A percentile compares a stretch with the other conserved stretches of the same genome.
Evolutionary conservation across 2,797 vertebrate genomes (phyloP).

Genomic region (Prionace glauca): DNA sequence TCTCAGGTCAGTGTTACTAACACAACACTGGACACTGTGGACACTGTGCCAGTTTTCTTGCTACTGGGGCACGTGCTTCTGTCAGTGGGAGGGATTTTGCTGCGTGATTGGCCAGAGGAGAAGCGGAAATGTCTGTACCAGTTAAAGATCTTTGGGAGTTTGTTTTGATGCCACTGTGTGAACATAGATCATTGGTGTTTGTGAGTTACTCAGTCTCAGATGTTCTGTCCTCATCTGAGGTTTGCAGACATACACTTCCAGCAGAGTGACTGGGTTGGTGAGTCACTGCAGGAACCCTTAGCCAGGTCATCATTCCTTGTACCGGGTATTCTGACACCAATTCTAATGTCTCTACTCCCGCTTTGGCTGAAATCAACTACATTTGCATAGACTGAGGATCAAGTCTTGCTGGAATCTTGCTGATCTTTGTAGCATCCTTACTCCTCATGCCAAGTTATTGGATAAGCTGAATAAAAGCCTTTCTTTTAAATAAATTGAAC

Average conservation of each 20-base stretch:
- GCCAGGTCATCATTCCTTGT: background rate
- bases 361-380: background rate
- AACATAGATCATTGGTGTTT: background rate
- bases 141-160: background rate
- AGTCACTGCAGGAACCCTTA: background rate
- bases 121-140: background rate
- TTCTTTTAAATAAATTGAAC: background rate
- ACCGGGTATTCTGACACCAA: background rate
- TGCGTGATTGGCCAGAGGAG: background rate
- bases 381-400: background rate
- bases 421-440: background rate
- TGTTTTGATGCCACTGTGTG: background rate
- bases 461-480: background rate
- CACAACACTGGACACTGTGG: background rate
- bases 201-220: background rate
- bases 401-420: background rate
- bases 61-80: background rate
- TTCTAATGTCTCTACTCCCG: background rate
- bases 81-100: background rate
- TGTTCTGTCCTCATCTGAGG: background rate
- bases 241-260: background rate
- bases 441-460: background rate
- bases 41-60: background rate
- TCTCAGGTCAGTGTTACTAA: background rate
- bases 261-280: background rate